A percentile compares a stretch with the other conserved stretches of the same genome.
phyloP scores from a whole-genome alignment of 2,888 invertebrate genomes.

The Tetranychus piercei region DNA sequence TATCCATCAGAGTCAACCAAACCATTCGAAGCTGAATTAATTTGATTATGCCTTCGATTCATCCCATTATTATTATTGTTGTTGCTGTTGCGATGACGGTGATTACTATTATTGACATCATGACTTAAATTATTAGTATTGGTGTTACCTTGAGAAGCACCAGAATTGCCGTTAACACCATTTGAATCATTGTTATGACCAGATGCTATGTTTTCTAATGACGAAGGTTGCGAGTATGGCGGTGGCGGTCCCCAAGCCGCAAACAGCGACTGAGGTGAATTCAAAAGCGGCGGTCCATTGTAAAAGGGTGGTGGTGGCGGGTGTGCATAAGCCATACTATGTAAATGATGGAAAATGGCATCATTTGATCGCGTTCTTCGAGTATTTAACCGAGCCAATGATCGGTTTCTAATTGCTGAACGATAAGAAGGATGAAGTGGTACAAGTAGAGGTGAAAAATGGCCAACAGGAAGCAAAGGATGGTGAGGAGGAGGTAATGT shows the following conservation, averaged over 20 bases:
- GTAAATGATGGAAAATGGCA: slow-evolving; percentile 25
- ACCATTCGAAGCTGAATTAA: neutral
- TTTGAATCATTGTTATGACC: slow-evolving; percentile 9
- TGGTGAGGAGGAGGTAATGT: neutral
- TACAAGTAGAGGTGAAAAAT: slow-evolving; percentile 3
- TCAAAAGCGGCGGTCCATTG: neutral
- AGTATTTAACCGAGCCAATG: neutral
- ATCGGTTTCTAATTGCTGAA: neutral
- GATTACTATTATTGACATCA: slow-evolving; percentile 11
- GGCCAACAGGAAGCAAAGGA: slow-evolving; percentile 17
- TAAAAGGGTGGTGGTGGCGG: neutral
- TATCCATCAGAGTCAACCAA: neutral
- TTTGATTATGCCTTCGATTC: neutral
- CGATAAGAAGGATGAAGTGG: slow-evolving; percentile 11
- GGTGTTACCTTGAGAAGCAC: neutral
- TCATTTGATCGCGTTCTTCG: slow-evolving; percentile 26
- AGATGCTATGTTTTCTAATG: slow-evolving; percentile 20
- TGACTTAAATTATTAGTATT: neutral
- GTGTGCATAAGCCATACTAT: neutral
- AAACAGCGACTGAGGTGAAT: neutral
- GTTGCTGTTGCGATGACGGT: neutral
- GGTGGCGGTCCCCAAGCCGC: slow-evolving; percentile 68
- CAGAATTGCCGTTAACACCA: neutral
- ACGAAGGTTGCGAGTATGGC: slow-evolving; percentile 43
- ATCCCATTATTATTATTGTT: neutral